Evolutionary conservation across 1,140 invertebrate genomes (phyloP).

Genomic region (Brachionus plicatilis): DNA sequence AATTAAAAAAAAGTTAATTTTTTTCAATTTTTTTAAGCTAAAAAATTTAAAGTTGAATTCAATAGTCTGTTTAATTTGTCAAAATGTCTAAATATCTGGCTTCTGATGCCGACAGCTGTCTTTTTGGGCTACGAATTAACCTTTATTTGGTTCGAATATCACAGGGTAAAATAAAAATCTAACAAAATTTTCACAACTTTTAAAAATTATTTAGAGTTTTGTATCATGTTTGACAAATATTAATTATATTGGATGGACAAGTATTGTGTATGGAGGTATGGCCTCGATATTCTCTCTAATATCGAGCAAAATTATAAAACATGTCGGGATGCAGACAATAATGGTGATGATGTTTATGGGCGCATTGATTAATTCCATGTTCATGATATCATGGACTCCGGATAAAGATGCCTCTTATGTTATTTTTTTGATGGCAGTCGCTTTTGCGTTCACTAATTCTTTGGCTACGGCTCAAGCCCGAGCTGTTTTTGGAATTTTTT

Average conservation of each 20-base stretch:
- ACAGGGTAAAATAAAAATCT: neutral
- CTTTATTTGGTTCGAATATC: conserved; percentile 31
- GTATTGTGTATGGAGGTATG: conserved; percentile 7
- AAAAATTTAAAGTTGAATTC: conserved; percentile 29
- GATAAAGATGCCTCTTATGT: neutral
- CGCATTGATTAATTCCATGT: conserved; percentile 19
- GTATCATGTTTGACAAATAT: conserved; percentile 15
- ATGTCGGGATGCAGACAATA: neutral
- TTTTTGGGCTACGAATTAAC: conserved; percentile 30
- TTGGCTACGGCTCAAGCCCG: conserved; percentile 15
- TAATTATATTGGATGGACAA: conserved; percentile 36
- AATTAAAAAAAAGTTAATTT: neutral
- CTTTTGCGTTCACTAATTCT: conserved; percentile 22
- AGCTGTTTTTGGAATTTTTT: conserved; percentile 37
- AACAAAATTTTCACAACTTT: neutral
- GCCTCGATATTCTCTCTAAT: conserved; percentile 22
- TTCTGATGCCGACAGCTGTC: neutral
- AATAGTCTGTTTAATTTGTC: neutral
- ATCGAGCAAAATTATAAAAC: neutral
- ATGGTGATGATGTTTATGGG: conserved; percentile 37
- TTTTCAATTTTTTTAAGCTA: neutral
- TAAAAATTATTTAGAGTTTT: conserved; percentile 5
- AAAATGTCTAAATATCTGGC: conserved; percentile 30
- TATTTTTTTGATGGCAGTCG: conserved; percentile 9
- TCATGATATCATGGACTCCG: conserved; percentile 34